Evolutionary conservation across 2,113 vertebrate genomes (phyloP), one percentile per base, ranked within the genome.

Genomic region (Microtus pennsylvanicus): DNA sequence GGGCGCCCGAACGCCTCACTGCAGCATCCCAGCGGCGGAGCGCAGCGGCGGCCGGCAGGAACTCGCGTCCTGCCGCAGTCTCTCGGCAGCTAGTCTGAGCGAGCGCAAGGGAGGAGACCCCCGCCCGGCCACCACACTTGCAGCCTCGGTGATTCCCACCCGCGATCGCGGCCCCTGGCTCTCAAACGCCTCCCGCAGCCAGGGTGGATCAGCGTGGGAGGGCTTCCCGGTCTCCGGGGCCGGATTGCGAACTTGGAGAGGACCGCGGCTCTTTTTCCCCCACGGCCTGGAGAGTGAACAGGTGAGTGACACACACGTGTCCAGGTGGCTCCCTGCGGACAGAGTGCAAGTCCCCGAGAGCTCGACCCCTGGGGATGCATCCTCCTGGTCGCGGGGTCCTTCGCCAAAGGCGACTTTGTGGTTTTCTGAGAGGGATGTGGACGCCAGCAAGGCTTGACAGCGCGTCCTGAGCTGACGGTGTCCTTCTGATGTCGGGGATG

Each of bases 271-370:
- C 67, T 82, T 38, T 85, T 85, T 16, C n/a, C 81, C 80, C 12
- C 52, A 52, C 52, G 55, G 97, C 94, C 91, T 96, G 93, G 81
- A 52, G 83, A 75, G 95, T 24, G 83, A 74, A 93, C 97, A 98
- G 98, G 98, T 98, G 98, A 98, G 98, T 89, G 91, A 50, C 83
- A 74, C 85, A 52, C 91, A 94, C 91, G 91, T 89, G 96, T 65
- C 74, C 92, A 92, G 91, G 93, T 38, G 67, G 77, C 85, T 87
- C 42, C 50, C 55, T 61, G 1, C 1, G 74, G 83, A 67, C 1
- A n/a, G 61, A 3, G 7, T 52, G 14, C 5, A 19, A 69, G 45
- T 17, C 13, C 58, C 61, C 2, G 65, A 63, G 38, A 38, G 7
- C 74, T 69, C 7, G 69, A 77, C 50, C 87, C 74, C 52, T 21